A percentile compares a stretch with the other conserved stretches of the same genome.
Evolutionary conservation across 2,888 invertebrate genomes (phyloP).

Genomic region (Margaritifera margaritifera): DNA sequence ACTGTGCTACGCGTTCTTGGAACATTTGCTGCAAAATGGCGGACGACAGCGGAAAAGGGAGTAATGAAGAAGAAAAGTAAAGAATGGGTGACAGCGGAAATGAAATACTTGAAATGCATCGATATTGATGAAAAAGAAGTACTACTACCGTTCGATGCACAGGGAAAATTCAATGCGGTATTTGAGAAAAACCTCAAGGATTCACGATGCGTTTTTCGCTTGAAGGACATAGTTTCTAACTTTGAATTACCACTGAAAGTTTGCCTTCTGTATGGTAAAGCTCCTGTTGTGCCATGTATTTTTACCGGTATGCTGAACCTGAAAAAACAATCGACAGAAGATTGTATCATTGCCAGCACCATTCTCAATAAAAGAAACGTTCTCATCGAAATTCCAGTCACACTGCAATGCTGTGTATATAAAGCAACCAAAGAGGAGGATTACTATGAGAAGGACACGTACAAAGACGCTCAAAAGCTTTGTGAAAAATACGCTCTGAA

Average conservation of each 20-base stretch:
- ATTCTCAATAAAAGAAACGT: slow-evolving; percentile 60
- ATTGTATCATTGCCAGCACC: slow-evolving; percentile 55
- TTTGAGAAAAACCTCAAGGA: slow-evolving; percentile 53
- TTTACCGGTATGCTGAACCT: slow-evolving; percentile 61
- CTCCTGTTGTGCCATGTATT: slow-evolving; percentile 61
- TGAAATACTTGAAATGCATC: slow-evolving; percentile 59
- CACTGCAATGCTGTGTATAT: slow-evolving; percentile 29
- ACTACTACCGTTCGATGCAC: slow-evolving; percentile 50
- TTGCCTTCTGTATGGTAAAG: slow-evolving; percentile 60
- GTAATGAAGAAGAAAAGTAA: slow-evolving; percentile 53
- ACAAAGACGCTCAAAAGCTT: slow-evolving; percentile 51
- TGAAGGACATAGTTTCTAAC: slow-evolving; percentile 58
- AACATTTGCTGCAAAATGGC: slow-evolving; percentile 61
- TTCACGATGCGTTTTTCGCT: slow-evolving; percentile 51
- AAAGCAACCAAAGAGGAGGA: slow-evolving; percentile 39
- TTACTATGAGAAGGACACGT: slow-evolving; percentile 43
- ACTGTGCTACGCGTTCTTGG: slow-evolving; percentile 48
- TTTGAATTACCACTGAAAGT: slow-evolving; percentile 59
- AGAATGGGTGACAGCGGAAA: slow-evolving; percentile 54
- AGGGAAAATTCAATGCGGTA: slow-evolving; percentile 60
- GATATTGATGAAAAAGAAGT: slow-evolving; percentile 52
- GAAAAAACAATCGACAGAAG: slow-evolving; percentile 32
- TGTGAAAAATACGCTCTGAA: slow-evolving; percentile 53
- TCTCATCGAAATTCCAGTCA: slow-evolving; percentile 57
- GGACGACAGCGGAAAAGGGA: slow-evolving; percentile 55